Percentiles rank a stretch among this genome's conserved stretches.
Conservation (phyloP, 1,140 invertebrate species). For the Drosophila murphyi region DNA sequence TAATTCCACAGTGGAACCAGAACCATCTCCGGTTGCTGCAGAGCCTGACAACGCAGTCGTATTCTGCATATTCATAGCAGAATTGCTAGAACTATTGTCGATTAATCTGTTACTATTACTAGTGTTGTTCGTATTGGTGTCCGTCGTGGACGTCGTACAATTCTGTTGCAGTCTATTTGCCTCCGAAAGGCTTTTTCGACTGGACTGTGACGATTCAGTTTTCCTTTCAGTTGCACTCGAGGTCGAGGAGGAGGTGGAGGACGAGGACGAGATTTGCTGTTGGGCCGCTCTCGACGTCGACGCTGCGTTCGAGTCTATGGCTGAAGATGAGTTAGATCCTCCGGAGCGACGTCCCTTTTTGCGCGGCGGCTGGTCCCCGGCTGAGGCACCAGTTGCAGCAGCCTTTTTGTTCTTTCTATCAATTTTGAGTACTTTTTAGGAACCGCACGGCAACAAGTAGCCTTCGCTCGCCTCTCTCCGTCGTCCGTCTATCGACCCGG, state of each 20-base stretch:
- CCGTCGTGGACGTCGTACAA: slow-evolving; percentile 21
- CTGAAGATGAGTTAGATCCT: slow-evolving; percentile 57
- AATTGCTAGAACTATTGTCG: slow-evolving; percentile 35
- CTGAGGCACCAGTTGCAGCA: slow-evolving; percentile 84
- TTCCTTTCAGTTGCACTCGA: slow-evolving; percentile 26
- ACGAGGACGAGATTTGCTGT: slow-evolving; percentile 14
- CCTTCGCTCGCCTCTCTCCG: slow-evolving; percentile 37
- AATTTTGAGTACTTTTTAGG: slow-evolving; percentile 84
- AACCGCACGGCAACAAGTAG: slow-evolving; percentile 78
- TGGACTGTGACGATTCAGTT: slow-evolving; percentile 29
- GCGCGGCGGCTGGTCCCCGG: slow-evolving; percentile 85
- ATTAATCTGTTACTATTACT: slow-evolving; percentile 34
- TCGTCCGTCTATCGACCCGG: slow-evolving; percentile 25
- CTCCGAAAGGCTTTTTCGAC: slow-evolving; percentile 30
- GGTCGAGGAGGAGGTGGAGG: background rate
- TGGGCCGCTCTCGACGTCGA: slow-evolving; percentile 68
- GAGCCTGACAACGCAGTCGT: slow-evolving; percentile 51
- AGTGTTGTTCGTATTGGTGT: slow-evolving; percentile 21
- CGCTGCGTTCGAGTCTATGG: slow-evolving; percentile 58
- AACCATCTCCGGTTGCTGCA: slow-evolving; percentile 26
- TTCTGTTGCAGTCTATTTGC: slow-evolving; percentile 27
- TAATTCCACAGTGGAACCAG: slow-evolving; percentile 41
- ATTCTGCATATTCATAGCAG: slow-evolving; percentile 73
- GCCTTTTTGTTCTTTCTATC: slow-evolving; percentile 84
- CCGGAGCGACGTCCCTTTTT: slow-evolving; percentile 84